phyloP scores from a whole-genome alignment of 2,797 vertebrate genomes.

The Sus cebifrons region DNA sequence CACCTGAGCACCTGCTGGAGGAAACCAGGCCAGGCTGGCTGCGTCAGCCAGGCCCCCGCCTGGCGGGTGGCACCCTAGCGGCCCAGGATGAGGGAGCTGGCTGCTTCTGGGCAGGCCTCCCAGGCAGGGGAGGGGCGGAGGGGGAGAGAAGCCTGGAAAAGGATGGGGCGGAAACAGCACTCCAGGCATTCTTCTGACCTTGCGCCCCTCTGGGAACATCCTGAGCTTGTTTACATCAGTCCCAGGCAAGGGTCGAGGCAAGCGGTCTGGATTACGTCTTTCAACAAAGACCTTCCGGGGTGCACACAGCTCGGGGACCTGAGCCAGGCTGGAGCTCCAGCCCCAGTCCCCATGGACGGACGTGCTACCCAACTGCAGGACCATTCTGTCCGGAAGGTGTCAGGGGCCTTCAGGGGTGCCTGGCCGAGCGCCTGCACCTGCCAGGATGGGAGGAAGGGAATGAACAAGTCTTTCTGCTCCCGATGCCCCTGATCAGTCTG shows the following conservation, averaged over 20 bases:
- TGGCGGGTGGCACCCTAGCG: fast-evolving
- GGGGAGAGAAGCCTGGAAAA: neutral
- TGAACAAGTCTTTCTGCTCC: neutral
- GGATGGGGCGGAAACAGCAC: conserved; percentile 34
- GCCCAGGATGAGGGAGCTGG: fast-evolving
- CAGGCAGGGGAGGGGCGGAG: fast-evolving
- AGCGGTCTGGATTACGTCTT: neutral
- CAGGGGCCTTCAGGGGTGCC: neutral
- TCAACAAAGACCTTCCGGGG: neutral
- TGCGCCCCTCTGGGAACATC: conserved; percentile 29
- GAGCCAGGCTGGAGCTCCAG: neutral
- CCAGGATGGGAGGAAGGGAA: neutral
- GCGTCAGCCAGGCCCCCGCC: fast-evolving
- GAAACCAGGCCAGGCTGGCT: neutral
- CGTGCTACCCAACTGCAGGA: neutral
- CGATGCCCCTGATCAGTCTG: neutral
- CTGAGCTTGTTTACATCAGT: conserved; percentile 68
- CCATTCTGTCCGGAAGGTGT: neutral
- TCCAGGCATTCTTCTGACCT: neutral
- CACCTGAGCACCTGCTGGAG: fast-evolving
- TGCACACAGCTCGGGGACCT: neutral
- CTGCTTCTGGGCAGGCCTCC: neutral
- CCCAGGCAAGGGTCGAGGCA: neutral
- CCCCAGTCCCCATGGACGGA: fast-evolving
- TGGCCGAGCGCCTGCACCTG: fast-evolving